Evolutionary conservation across 2,888 invertebrate genomes (phyloP).

Genomic region (Pemphredon lugubris): DNA sequence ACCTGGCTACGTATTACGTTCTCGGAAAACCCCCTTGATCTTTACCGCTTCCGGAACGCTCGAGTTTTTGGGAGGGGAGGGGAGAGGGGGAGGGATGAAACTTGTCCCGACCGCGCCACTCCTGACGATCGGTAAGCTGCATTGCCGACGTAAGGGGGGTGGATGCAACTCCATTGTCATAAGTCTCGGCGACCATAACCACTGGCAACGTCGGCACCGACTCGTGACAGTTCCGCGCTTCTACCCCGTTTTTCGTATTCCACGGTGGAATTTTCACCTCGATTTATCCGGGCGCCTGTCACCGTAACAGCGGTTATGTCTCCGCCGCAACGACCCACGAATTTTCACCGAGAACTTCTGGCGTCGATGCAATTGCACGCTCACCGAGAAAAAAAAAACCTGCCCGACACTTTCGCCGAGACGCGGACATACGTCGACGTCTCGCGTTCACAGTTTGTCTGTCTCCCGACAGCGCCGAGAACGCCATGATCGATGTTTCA

Average conservation of each 20-base stretch:
- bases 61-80: neutral
- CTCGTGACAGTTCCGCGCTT: constrained; percentile 38
- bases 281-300: constrained; percentile 52
- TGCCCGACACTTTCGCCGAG: constrained; percentile 23
- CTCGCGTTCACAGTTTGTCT: constrained; percentile 20
- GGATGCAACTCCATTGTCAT: constrained; percentile 36
- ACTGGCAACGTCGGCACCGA: constrained; percentile 36
- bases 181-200: constrained; percentile 47
- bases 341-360: constrained; percentile 23
- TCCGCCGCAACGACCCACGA: constrained; percentile 19
- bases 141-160: constrained; percentile 17
- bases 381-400: constrained; percentile 31
- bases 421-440: constrained; percentile 15
- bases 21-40: constrained; percentile 6
- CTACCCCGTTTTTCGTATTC: constrained; percentile 40
- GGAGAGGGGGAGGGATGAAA: no score
- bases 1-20: neutral
- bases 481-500: constrained; percentile 25
- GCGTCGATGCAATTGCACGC: constrained; percentile 30
- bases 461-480: neutral
- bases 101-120: constrained; percentile 4
- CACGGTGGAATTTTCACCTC: constrained; percentile 52
- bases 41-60: constrained; percentile 1
- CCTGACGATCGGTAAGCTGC: constrained; percentile 21
- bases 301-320: constrained; percentile 43